Evolutionary conservation across 2,888 invertebrate genomes (phyloP).

Genomic region (Orthosia gothica): DNA sequence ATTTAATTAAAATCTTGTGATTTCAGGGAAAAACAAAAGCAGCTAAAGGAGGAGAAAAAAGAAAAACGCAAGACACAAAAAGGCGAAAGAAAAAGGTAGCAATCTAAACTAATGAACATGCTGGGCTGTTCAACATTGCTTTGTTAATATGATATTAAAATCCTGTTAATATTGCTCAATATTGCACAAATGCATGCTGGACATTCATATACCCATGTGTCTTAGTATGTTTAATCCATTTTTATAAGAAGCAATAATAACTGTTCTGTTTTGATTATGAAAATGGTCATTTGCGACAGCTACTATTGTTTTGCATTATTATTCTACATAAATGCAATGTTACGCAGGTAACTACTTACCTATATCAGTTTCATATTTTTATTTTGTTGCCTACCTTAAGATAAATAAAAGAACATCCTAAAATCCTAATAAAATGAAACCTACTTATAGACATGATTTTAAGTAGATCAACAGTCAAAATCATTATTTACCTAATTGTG

Average conservation of each 20-base stretch:
- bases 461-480: no score
- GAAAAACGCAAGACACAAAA: slow-evolving; percentile 98
- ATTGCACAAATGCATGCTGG: slow-evolving; percentile 68
- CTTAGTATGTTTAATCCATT: slow-evolving; percentile 63
- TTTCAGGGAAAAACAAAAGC: slow-evolving; percentile 97
- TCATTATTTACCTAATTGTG: slow-evolving; percentile 6
- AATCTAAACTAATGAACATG: slow-evolving; percentile 72
- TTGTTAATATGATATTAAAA: slow-evolving; percentile 61
- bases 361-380: no score
- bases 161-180: slow-evolving; percentile 63
- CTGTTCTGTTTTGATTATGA: slow-evolving; percentile 31
- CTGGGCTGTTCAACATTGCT: slow-evolving; percentile 66
- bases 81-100: slow-evolving; percentile 97
- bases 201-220: slow-evolving; percentile 65
- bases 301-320: slow-evolving; percentile 22
- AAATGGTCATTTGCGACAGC: slow-evolving; percentile 49
- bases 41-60: slow-evolving; percentile 97
- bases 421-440: no score
- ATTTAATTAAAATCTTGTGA: not conserved
- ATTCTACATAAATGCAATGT: slow-evolving; percentile 2
- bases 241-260: slow-evolving; percentile 57
- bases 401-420: no score
- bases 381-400: no score
- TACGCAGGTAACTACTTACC: no score
- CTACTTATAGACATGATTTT: no score